A percentile compares a stretch with the other conserved stretches of the same genome.
Evolutionary conservation across 2,888 invertebrate species (phyloP).

Genomic region (Eudasyphora cyanicolor): DNA sequence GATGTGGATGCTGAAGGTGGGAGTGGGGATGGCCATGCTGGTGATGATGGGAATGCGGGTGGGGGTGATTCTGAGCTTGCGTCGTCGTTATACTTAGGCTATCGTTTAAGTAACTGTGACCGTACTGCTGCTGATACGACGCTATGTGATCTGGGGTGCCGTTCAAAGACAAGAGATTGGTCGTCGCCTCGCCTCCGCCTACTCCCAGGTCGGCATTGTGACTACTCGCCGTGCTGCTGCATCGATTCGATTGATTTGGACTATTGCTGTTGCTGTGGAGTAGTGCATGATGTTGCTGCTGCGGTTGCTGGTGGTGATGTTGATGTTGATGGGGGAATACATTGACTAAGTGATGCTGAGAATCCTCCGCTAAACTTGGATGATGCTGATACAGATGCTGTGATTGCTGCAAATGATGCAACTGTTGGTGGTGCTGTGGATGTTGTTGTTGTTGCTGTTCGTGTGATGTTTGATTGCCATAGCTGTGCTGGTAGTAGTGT

Average conservation of each 20-base stretch:
- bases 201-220: constrained; percentile 72
- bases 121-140: constrained; percentile 63
- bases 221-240: constrained; percentile 71
- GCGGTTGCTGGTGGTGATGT: constrained; percentile 70
- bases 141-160: constrained; percentile 55
- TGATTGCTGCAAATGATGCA: constrained; percentile 69
- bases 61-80: constrained; percentile 54
- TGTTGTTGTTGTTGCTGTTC: constrained; percentile 68
- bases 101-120: constrained; percentile 66
- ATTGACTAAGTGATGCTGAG: constrained; percentile 47
- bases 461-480: constrained; percentile 71
- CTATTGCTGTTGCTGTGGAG: constrained; percentile 75
- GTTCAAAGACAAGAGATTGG: constrained; percentile 55
- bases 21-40: neutral
- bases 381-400: constrained; percentile 78
- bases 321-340: constrained; percentile 66
- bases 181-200: constrained; percentile 68
- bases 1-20: constrained; percentile 68
- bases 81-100: constrained; percentile 64
- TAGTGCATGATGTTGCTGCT: constrained; percentile 67
- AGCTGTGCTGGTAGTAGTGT: constrained; percentile 72
- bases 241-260: constrained; percentile 74
- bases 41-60: constrained; percentile 43
- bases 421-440: constrained; percentile 71
- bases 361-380: constrained; percentile 73